These are phyloP conservation scores for Temnothorax nylanderi DNA, from an alignment of 1,140 invertebrate species.

Conservation along the genomic window DNA sequence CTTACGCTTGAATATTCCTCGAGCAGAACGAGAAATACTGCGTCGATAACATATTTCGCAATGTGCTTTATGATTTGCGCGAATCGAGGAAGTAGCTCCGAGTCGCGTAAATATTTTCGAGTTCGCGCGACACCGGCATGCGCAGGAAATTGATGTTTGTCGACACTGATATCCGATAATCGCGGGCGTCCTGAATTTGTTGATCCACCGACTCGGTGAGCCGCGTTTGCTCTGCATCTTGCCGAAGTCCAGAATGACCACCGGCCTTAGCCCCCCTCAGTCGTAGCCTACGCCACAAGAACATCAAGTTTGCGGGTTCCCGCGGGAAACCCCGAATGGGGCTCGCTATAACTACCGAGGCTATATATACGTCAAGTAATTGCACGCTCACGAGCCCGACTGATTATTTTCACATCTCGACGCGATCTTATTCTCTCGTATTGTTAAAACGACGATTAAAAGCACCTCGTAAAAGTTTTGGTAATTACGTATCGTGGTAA, in stretches of 20 bases:
- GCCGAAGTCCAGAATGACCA: slow-evolving; percentile 64
- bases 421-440: slow-evolving; percentile 22
- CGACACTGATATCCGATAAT: slow-evolving; percentile 43
- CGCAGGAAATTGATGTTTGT: slow-evolving; percentile 49
- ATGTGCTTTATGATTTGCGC: slow-evolving; percentile 2
- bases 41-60: neutral
- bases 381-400: slow-evolving; percentile 44
- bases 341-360: slow-evolving; percentile 50
- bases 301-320: slow-evolving; percentile 72
- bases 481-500: slow-evolving; percentile 23
- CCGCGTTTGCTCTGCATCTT: slow-evolving; percentile 41
- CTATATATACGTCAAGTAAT: slow-evolving; percentile 58
- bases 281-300: slow-evolving; percentile 63
- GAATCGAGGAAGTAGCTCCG: slow-evolving; percentile 24
- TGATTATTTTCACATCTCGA: slow-evolving; percentile 66
- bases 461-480: neutral
- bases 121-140: slow-evolving; percentile 7
- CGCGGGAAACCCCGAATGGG: slow-evolving; percentile 69
- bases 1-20: slow-evolving; percentile 27
- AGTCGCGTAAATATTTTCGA: slow-evolving; percentile 17
- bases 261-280: slow-evolving; percentile 46
- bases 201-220: slow-evolving; percentile 30
- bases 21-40: slow-evolving; percentile 7
- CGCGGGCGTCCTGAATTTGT: slow-evolving; percentile 49
- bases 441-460: slow-evolving; percentile 17